These are phyloP conservation scores for Amphiprion ocellaris DNA, from an alignment of 2,113 vertebrate species.

Conservation along the genomic window DNA sequence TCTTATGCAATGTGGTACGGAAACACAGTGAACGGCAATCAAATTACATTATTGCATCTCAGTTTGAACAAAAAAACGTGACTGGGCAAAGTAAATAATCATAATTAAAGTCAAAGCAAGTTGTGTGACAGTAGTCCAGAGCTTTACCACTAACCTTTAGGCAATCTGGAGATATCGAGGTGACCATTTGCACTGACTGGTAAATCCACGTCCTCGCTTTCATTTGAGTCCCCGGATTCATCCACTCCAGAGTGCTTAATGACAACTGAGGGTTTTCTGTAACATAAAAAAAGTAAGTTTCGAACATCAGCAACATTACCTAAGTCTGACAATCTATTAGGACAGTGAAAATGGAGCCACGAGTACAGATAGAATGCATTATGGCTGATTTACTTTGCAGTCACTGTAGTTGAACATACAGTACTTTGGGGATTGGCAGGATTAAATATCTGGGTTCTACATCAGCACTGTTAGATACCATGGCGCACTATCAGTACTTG, in stretches of 20 bases:
- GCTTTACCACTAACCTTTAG: conserved; percentile 87
- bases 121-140: background rate
- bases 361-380: background rate
- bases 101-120: background rate
- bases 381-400: background rate
- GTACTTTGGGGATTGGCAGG: background rate
- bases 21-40: background rate
- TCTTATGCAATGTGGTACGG: background rate
- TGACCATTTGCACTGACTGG: conserved; percentile 89
- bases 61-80: background rate
- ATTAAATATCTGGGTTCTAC: background rate
- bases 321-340: background rate
- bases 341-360: background rate
- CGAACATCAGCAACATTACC: background rate
- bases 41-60: background rate
- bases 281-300: background rate
- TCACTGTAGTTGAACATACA: background rate
- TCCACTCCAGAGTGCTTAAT: conserved; percentile 94
- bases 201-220: conserved; percentile 85
- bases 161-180: conserved; percentile 90
- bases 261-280: conserved; percentile 94
- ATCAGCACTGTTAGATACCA: background rate
- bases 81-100: background rate
- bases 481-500: background rate
- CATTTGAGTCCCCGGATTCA: conserved; percentile 90